phyloP scores from a whole-genome alignment of 2,888 invertebrate species.

The Cheilosia impressa region DNA sequence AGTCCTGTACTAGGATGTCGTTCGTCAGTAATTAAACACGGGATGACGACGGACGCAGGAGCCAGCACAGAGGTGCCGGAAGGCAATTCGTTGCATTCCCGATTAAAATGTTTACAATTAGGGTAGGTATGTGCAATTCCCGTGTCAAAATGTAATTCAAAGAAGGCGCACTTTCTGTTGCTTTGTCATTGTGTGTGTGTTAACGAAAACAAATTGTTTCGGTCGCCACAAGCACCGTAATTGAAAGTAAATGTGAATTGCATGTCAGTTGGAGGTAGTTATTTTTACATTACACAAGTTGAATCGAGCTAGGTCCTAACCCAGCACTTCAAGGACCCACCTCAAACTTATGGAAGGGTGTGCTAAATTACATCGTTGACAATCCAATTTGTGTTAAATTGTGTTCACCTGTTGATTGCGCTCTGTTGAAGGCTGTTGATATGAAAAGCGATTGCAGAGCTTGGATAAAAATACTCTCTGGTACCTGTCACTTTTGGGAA shows the following conservation, averaged over 20 bases:
- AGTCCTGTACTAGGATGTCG: slow-evolving; percentile 26
- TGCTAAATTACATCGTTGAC: neutral
- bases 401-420: no score
- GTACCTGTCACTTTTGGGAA: no score
- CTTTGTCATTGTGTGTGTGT: slow-evolving; percentile 9
- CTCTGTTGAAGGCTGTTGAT: no score
- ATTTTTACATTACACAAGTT: slow-evolving; percentile 11
- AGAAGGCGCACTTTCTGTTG: slow-evolving; percentile 16
- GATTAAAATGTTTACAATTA: slow-evolving; percentile 59
- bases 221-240: slow-evolving; percentile 45
- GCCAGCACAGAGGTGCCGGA: slow-evolving; percentile 10
- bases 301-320: neutral
- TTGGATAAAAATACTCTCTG: no score
- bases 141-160: slow-evolving; percentile 59
- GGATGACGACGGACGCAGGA: neutral
- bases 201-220: slow-evolving; percentile 65
- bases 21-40: slow-evolving; percentile 42
- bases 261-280: neutral
- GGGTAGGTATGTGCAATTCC: slow-evolving; percentile 13
- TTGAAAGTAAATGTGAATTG: slow-evolving; percentile 47
- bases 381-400: no score
- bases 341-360: neutral
- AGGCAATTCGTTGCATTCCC: slow-evolving; percentile 34
- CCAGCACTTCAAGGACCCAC: neutral
- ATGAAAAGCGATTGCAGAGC: no score